Evolutionary conservation across 2,888 invertebrate species (phyloP).

Genomic region (Ichneumoninae sp.): DNA sequence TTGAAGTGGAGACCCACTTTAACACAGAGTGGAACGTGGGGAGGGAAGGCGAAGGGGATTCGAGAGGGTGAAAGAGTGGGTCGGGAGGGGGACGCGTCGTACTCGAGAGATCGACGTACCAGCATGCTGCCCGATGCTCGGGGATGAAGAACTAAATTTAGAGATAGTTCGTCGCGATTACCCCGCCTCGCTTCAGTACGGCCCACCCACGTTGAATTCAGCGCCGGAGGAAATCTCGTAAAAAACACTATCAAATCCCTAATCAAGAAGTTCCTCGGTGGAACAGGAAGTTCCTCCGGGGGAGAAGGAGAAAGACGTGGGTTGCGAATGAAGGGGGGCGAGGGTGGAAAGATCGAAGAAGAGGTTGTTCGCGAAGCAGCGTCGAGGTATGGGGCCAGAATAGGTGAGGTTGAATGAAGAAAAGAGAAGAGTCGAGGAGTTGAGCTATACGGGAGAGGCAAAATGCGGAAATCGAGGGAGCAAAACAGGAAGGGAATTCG

Average conservation of each 20-base stretch:
- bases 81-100: conserved; percentile 24
- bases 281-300: conserved; percentile 70
- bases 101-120: conserved; percentile 63
- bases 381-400: conserved; percentile 42
- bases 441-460: conserved; percentile 41
- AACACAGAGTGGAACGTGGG: conserved; percentile 18
- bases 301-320: conserved; percentile 39
- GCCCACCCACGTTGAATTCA: conserved; percentile 68
- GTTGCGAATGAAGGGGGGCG: conserved; percentile 8
- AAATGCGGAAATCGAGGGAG: conserved; percentile 66
- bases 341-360: conserved; percentile 57
- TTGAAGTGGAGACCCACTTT: conserved; percentile 45
- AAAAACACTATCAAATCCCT: conserved; percentile 77
- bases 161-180: conserved; percentile 76
- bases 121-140: conserved; percentile 64
- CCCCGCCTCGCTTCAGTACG: conserved; percentile 62
- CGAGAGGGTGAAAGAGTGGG: conserved; percentile 15
- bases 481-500: conserved; percentile 57
- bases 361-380: conserved; percentile 58
- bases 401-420: conserved; percentile 45
- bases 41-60: conserved; percentile 23
- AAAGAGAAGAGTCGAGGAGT: conserved; percentile 44
- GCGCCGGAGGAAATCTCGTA: conserved; percentile 71
- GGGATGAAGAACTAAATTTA: conserved; percentile 71
- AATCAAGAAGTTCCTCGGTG: conserved; percentile 77